Evolutionary conservation across 1,140 invertebrate species (phyloP).

Genomic region (Lamellibrachia luymesi): DNA sequence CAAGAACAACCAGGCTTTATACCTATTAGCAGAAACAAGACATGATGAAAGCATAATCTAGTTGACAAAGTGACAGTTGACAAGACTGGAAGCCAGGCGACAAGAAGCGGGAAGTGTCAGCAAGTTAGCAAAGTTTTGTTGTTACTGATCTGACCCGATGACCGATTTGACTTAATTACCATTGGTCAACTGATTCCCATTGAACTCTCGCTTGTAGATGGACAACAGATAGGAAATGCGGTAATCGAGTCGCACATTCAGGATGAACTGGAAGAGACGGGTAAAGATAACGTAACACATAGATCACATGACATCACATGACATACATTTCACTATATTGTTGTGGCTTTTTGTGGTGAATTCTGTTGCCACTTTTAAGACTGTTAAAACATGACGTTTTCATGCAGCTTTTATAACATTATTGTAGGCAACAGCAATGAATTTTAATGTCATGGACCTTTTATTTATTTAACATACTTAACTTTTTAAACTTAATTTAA

Average conservation of each 20-base stretch:
- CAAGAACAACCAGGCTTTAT: neutral
- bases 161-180: neutral
- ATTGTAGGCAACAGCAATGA: too few species aligned
- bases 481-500: too few species aligned
- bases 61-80: neutral
- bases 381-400: too few species aligned
- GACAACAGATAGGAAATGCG: conserved; percentile 92
- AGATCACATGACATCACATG: conserved; percentile 7
- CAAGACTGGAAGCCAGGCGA: neutral
- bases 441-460: too few species aligned
- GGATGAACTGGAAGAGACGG: conserved; percentile 76
- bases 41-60: neutral
- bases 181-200: conserved; percentile 7
- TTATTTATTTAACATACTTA: too few species aligned
- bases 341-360: neutral
- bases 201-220: conserved; percentile 82
- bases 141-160: neutral
- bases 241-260: conserved; percentile 95
- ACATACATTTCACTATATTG: neutral
- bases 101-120: neutral
- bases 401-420: too few species aligned
- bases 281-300: neutral
- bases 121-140: neutral
- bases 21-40: too few species aligned
- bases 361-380: too few species aligned